Conservation (phyloP, 1,140 invertebrate genomes). For the Trinorchestia longiramus region DNA sequence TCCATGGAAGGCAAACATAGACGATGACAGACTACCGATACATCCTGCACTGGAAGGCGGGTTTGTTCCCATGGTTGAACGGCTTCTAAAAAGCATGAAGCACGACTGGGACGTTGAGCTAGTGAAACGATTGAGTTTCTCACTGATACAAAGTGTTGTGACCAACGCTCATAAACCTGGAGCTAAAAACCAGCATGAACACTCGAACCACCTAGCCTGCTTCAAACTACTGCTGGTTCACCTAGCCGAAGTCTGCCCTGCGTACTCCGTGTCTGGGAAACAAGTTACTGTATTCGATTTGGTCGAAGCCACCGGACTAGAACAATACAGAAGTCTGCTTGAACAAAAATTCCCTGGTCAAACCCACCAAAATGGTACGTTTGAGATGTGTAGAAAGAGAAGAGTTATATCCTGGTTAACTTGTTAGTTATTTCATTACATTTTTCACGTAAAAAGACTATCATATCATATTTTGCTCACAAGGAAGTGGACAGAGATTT, state of each 20-base stretch:
- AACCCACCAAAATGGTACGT: not conserved
- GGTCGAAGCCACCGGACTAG: not conserved
- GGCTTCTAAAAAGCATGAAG: not conserved
- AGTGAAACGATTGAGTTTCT: not conserved
- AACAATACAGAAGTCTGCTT: not conserved
- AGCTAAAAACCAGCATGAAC: not conserved
- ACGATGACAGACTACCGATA: not conserved
- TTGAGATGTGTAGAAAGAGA: not conserved
- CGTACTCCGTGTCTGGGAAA: not conserved
- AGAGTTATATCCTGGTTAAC: too few species aligned
- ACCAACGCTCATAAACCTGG: not conserved
- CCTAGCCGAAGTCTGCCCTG: not conserved
- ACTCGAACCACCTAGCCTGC: not conserved
- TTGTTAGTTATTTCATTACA: too few species aligned
- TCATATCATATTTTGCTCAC: too few species aligned
- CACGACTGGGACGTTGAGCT: too few species aligned
- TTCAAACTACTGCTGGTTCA: not conserved
- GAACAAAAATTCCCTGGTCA: not conserved
- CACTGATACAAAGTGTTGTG: not conserved
- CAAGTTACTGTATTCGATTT: not conserved
- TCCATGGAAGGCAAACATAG: constrained; percentile 22
- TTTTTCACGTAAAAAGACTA: too few species aligned
- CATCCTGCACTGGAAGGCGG: not conserved
- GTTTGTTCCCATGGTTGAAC: not conserved
- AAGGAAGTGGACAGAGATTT: too few species aligned